phyloP scores from a whole-genome alignment of 1,140 invertebrate genomes.

The Zaprionus tsacasi region DNA sequence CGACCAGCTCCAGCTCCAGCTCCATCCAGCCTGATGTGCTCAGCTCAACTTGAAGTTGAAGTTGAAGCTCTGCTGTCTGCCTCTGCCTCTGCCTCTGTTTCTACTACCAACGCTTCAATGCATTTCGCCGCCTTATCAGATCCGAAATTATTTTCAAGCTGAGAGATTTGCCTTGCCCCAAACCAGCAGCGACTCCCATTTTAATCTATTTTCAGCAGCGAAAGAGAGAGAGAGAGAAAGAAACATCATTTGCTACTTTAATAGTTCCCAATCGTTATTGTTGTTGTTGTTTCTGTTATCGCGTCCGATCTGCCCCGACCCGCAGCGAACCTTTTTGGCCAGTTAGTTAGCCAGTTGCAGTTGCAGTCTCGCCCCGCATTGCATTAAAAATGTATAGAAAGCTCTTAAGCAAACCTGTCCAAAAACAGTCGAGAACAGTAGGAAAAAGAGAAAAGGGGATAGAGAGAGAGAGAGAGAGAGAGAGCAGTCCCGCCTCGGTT shows the following conservation, averaged over 20 bases:
- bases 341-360: conserved; percentile 71
- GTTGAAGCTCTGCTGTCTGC: conserved; percentile 32
- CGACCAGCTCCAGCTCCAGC: conserved; percentile 37
- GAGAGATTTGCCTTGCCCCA: conserved; percentile 58
- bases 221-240: conserved; percentile 1
- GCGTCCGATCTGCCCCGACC: conserved; percentile 67
- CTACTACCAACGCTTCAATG: conserved; percentile 58
- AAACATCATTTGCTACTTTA: conserved; percentile 81
- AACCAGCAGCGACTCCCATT: conserved; percentile 42
- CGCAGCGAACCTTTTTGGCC: conserved; percentile 66
- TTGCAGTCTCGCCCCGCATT: conserved; percentile 27
- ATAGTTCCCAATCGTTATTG: conserved; percentile 59
- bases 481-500: conserved; percentile 39
- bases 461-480: background rate
- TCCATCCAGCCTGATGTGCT: background rate
- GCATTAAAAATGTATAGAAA: conserved; percentile 83
- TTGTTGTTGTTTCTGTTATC: conserved; percentile 60
- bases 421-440: background rate
- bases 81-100: conserved; percentile 48
- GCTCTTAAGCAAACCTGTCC: conserved; percentile 76
- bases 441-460: background rate
- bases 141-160: conserved; percentile 65
- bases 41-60: conserved; percentile 31
- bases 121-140: conserved; percentile 74
- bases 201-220: conserved; percentile 69